A percentile compares a stretch with the other conserved stretches of the same genome.
phyloP scores from a whole-genome alignment of 2,888 invertebrate species.

The Cephus spinipes region DNA sequence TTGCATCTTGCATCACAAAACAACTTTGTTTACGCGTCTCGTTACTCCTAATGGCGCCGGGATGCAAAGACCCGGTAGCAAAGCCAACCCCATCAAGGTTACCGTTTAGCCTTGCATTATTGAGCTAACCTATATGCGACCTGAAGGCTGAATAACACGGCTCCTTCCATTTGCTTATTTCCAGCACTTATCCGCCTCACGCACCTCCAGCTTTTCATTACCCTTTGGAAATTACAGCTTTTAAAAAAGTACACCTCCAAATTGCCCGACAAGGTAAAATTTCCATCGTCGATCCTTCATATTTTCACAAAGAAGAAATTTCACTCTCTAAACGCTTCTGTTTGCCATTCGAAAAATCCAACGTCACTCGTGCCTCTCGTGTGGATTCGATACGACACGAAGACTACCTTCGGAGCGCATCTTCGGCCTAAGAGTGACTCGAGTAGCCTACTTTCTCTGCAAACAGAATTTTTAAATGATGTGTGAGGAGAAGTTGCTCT shows the following conservation, averaged over 20 bases:
- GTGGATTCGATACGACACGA: background rate
- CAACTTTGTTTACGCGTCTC: slow-evolving; percentile 40
- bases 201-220: background rate
- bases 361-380: background rate
- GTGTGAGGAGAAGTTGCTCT: slow-evolving; percentile 43
- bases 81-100: slow-evolving; percentile 35
- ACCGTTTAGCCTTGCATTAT: slow-evolving; percentile 48
- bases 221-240: background rate
- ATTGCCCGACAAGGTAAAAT: background rate
- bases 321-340: background rate
- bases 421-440: slow-evolving; percentile 32
- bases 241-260: background rate
- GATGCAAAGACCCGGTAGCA: slow-evolving; percentile 4
- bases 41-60: slow-evolving; percentile 26
- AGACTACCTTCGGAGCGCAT: slow-evolving; percentile 34
- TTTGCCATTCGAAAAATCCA: background rate
- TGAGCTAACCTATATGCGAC: slow-evolving; percentile 49
- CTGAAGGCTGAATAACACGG: slow-evolving; percentile 19
- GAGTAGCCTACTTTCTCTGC: slow-evolving; percentile 65
- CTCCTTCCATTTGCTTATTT: background rate
- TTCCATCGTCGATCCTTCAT: background rate
- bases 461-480: slow-evolving; percentile 59
- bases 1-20: slow-evolving; percentile 22
- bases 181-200: background rate
- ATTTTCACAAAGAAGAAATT: background rate